Conservation (phyloP, 2,888 invertebrate genomes). For the Prostheceraeus crozeri region DNA sequence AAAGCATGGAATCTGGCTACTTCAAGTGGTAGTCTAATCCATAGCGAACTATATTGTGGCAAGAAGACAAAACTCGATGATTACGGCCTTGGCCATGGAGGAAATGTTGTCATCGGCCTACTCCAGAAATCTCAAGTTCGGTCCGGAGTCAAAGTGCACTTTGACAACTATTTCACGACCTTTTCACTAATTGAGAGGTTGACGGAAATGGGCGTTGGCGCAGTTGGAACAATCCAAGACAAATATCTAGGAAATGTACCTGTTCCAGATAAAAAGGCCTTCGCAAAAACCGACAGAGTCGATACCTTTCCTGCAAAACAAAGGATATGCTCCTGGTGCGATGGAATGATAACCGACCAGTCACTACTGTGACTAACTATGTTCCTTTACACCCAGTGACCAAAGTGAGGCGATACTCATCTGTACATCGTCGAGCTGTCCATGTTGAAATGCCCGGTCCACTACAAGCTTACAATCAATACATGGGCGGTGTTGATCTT, state of each 20-base stretch:
- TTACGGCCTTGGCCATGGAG: slow-evolving; percentile 17
- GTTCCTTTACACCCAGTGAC: background rate
- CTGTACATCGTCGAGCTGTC: slow-evolving; percentile 1
- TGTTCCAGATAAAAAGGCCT: slow-evolving; percentile 16
- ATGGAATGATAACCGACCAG: slow-evolving; percentile 23
- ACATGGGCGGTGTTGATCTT: slow-evolving; percentile 13
- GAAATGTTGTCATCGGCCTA: slow-evolving; percentile 13
- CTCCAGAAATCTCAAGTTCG: background rate
- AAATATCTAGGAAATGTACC: slow-evolving; percentile 4
- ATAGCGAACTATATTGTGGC: slow-evolving; percentile 26
- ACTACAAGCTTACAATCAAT: background rate
- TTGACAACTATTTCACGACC: slow-evolving; percentile 18
- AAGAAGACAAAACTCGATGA: background rate
- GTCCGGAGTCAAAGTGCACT: slow-evolving; percentile 15
- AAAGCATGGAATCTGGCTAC: slow-evolving; percentile 21
- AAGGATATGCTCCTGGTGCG: slow-evolving; percentile 7
- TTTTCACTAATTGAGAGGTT: background rate
- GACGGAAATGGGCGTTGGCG: slow-evolving; percentile 6
- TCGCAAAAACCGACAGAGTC: background rate
- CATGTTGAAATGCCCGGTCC: slow-evolving; percentile 25
- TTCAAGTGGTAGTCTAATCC: background rate
- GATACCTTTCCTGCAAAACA: slow-evolving; percentile 6
- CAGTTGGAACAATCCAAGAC: slow-evolving; percentile 10
- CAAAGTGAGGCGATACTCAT: slow-evolving; percentile 1
- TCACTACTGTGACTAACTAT: slow-evolving; percentile 4